These are phyloP conservation scores for Macrophya annulata DNA, from an alignment of 2,888 invertebrate genomes.

Conservation along the genomic window DNA sequence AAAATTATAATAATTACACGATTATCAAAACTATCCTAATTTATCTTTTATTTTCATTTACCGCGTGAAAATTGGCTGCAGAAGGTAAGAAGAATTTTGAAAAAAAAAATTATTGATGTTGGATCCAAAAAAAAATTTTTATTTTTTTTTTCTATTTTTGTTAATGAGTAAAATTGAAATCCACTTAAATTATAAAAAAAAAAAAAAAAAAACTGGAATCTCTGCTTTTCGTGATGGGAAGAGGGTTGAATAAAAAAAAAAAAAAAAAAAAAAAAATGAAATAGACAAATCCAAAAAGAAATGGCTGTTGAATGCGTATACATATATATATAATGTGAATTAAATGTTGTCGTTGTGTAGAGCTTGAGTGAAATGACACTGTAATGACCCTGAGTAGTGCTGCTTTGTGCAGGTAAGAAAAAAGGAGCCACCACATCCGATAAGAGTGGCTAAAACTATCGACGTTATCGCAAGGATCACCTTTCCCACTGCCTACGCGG, in stretches of 20 bases:
- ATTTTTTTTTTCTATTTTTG: not conserved
- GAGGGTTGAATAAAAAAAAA: not conserved
- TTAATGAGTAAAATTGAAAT: not conserved
- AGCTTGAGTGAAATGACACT: conserved; percentile 3
- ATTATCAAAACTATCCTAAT: not conserved
- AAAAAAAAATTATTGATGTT: not conserved
- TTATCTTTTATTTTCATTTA: conserved; percentile 4
- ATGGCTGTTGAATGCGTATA: not conserved
- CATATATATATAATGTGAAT: not conserved
- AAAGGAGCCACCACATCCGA: conserved; percentile 95
- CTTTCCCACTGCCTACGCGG: conserved; percentile 95
- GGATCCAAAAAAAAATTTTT: too few relatives aligned
- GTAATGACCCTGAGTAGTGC: conserved; percentile 81
- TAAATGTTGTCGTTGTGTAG: conserved; percentile 8
- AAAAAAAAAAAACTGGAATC: not conserved
- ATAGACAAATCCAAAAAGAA: not conserved
- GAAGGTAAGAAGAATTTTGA: not conserved
- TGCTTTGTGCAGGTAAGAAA: conserved; percentile 93
- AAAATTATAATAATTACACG: not conserved
- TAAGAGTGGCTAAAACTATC: conserved; percentile 96
- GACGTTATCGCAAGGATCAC: conserved; percentile 97
- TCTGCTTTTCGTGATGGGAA: conserved; percentile 10
- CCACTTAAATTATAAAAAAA: too few relatives aligned
- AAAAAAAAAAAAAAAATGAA: not conserved
- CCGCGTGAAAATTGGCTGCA: conserved; percentile 8